These are phyloP conservation scores for Hedychridium roseum DNA, from an alignment of 2,888 invertebrate genomes.

Conservation along the genomic window DNA sequence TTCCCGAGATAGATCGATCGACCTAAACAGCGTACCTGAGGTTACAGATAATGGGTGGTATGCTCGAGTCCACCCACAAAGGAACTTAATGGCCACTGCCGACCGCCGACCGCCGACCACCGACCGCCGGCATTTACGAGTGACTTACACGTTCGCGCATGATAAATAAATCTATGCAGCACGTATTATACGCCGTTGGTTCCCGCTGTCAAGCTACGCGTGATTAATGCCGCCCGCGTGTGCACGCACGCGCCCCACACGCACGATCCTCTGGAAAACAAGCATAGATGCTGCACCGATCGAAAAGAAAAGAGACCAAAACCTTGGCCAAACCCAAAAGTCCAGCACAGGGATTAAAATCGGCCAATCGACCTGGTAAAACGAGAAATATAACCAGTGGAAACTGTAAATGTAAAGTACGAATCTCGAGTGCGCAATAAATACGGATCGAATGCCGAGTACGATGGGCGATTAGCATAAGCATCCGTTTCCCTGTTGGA, in stretches of 20 bases:
- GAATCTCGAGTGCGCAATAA: no score
- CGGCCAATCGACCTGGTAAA: no score
- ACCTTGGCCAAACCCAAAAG: not conserved
- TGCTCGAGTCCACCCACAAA: conserved; percentile 40
- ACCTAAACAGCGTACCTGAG: no score
- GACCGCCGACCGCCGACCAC: no score
- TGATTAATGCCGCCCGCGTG: conserved; percentile 51
- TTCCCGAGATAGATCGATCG: no score
- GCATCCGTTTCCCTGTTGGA: conserved; percentile 18
- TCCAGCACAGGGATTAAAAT: no score
- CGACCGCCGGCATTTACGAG: conserved; percentile 43
- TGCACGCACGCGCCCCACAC: conserved; percentile 1
- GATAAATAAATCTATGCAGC: conserved; percentile 58
- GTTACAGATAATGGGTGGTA: conserved; percentile 31
- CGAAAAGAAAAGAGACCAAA: conserved; percentile 2
- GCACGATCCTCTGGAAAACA: not conserved
- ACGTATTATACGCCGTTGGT: conserved; percentile 51
- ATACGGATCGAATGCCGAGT: no score
- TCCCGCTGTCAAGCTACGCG: conserved; percentile 43
- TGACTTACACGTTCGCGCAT: conserved; percentile 54
- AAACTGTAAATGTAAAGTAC: no score
- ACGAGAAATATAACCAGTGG: no score
- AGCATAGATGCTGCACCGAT: no score
- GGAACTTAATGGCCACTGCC: conserved; percentile 38
- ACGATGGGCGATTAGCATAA: conserved; percentile 16